These are phyloP conservation scores for Dryobates pubescens DNA, from an alignment of 2,797 vertebrate species.

Conservation along the genomic window DNA sequence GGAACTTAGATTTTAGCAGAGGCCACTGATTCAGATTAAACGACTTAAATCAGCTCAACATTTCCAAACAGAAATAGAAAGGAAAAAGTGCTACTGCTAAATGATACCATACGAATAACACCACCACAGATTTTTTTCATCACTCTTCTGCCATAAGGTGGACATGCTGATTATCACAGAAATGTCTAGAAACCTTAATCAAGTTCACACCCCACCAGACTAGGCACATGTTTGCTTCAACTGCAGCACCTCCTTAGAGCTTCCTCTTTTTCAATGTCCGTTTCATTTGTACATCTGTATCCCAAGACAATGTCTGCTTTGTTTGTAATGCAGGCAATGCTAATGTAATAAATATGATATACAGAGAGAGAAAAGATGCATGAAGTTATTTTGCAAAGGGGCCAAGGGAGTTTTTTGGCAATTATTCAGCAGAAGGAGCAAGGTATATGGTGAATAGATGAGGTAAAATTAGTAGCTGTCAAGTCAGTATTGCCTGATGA, in stretches of 20 bases:
- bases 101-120: neutral
- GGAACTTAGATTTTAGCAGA: neutral
- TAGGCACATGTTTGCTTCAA: neutral
- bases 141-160: neutral
- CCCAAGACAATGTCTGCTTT: neutral
- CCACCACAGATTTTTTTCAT: accelerated
- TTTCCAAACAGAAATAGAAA: neutral
- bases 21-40: neutral
- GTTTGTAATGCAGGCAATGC: neutral
- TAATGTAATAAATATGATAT: neutral
- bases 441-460: conserved; percentile 33
- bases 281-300: neutral
- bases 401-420: conserved; percentile 38
- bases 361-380: neutral
- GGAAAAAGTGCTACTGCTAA: neutral
- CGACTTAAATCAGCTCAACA: neutral
- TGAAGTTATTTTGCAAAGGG: neutral
- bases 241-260: neutral
- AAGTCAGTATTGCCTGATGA: conserved; percentile 31
- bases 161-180: neutral
- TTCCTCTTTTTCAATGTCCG: neutral
- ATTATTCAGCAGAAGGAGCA: neutral
- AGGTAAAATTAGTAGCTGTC: conserved; percentile 57
- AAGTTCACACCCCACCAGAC: neutral
- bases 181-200: neutral